Percentiles rank a stretch among this genome's conserved stretches.
phyloP scores from a whole-genome alignment of 2,113 vertebrate genomes.

The Micromys minutus region DNA sequence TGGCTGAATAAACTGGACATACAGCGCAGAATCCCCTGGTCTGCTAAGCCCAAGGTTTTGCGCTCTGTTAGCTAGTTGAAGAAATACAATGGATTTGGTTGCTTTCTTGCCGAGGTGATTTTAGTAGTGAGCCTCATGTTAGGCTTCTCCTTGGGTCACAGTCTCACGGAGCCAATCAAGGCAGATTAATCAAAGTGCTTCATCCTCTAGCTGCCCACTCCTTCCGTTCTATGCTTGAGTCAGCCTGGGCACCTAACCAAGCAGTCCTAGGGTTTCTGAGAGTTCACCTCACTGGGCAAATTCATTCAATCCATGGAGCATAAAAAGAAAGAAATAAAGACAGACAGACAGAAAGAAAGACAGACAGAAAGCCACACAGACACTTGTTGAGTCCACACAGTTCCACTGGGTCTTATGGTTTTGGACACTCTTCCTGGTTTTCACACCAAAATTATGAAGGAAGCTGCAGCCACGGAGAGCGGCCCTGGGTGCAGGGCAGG shows the following conservation, averaged over 20 bases:
- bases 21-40: neutral
- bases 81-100: neutral
- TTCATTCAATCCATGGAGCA: slow-evolving; percentile 34
- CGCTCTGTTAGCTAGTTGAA: slow-evolving; percentile 17
- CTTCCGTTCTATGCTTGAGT: neutral
- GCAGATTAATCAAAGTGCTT: neutral
- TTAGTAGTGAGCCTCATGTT: fast-evolving
- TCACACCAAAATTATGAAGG: neutral
- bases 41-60: neutral
- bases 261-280: neutral
- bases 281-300: slow-evolving; percentile 40
- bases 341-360: too few relatives aligned
- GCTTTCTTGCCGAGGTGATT: neutral
- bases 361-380: neutral
- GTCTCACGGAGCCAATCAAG: neutral
- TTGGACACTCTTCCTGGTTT: neutral
- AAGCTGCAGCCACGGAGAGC: neutral
- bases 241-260: neutral
- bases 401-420: neutral
- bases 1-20: neutral
- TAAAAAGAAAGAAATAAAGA: neutral
- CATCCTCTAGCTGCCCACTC: neutral
- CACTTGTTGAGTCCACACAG: neutral
- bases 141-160: neutral
- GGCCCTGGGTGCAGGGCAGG: neutral